phyloP scores from a whole-genome alignment of 35 echinoderm and acorn worm genomes.

The Ophioderma brevispina region DNA sequence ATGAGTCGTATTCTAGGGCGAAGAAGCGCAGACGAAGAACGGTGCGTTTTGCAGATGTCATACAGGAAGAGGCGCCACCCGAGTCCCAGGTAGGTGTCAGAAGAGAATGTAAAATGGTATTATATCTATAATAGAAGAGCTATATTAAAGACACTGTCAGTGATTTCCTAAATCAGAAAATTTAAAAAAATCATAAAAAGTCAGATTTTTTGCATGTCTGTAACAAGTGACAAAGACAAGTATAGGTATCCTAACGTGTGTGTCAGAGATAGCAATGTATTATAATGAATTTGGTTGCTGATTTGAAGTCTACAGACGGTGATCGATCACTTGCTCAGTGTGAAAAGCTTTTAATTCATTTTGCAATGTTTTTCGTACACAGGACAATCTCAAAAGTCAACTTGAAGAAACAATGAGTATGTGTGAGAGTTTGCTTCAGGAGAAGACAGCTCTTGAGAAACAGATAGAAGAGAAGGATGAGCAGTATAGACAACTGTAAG shows the following conservation, averaged over 20 bases:
- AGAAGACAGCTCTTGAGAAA: not conserved
- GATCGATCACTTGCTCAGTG: not conserved
- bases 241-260: too few relatives aligned
- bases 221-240: too few relatives aligned
- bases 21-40: not conserved
- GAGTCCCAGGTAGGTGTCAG: too few relatives aligned
- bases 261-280: too few relatives aligned
- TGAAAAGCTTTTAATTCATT: not conserved
- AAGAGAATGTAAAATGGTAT: too few relatives aligned
- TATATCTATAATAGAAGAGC: too few relatives aligned
- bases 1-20: not conserved
- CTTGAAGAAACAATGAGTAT: not conserved
- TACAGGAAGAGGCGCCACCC: not conserved
- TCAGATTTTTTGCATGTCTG: too few relatives aligned
- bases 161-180: too few relatives aligned
- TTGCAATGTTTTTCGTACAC: not conserved
- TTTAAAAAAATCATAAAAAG: too few relatives aligned
- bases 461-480: not conserved
- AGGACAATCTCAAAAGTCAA: not conserved
- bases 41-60: not conserved
- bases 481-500: not conserved
- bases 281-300: too few relatives aligned
- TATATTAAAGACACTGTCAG: too few relatives aligned
- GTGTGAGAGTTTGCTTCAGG: not conserved
- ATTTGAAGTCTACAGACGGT: too few relatives aligned